Base-by-base conservation (phyloP, 2,888 invertebrate species). In the Melangyna quadrimaculata region DNA sequence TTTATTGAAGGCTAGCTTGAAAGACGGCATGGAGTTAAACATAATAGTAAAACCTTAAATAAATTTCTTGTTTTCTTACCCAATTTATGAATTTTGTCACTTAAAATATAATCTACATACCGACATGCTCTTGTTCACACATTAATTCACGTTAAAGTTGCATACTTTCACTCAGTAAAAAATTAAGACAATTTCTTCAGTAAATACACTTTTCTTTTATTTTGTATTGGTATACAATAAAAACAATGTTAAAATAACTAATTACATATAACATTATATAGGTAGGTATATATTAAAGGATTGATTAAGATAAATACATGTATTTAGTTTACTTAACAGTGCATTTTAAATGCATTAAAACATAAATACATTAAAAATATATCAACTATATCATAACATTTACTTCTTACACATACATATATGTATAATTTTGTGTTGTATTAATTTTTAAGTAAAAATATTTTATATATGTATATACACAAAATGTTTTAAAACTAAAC, bases 121-220 rank as follows among this genome's bases (percentile, higher is more conserved):
- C n/a, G n/a, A n/a, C n/a, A n/a, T n/a, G n/a, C n/a, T n/a, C n/a
- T n/a, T n/a, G 12, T 35, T 35, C 4, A 8, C 12, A 2, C 10
- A 2, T 10, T 10, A 2, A 2, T 10, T 2, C 32, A 32, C 1
- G 3, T 32, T 10, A 32, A 32, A 14, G 12, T 4, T 37, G 14
- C 5, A 37, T 1, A 3, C 6, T 37, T 14, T 14, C 3, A 1
- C 2, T 37, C 4, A 37, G 14, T 37, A 1, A 1, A 4, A 24
- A 22, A 51, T 24, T 22, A 27, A 8, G 3, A 14, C 51, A 29
- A n/a, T 17, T 22, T 14, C 7, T 73, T 75, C 55, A 55, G 29
- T 75, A 71, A 79, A 84, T 79, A 84, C 67, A 84, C 61, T 29
- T 59, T 83, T 78, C n/a, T 72, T 43, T 69, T 84, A 75, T 79